Base-by-base conservation (phyloP, 2,797 vertebrate genomes). In the Echeneis naucrates region DNA sequence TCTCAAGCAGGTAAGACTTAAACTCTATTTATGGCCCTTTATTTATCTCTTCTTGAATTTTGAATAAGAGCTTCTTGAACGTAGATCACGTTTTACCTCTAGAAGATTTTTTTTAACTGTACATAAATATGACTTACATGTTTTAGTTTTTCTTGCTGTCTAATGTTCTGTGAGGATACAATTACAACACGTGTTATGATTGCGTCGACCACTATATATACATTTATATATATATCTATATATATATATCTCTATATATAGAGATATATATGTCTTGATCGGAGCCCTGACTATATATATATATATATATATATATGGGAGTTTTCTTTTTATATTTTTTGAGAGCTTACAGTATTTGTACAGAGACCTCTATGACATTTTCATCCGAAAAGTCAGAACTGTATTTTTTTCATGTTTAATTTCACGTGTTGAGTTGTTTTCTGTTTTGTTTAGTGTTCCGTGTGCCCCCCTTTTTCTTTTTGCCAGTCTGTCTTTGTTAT, bases 1-100 rank as follows among this genome's bases (percentile, higher is more conserved):
- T 72, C 2, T 27, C 0, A 2, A 42, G 21, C 21, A 66, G 90
- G 89, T 92, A 84, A 79, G 78, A 72, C 0, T 2, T 40, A 0
- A 23, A 16, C 32, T 63, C 62, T 2, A 27, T 23, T 57, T 58
- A 0, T 16, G 13, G 0, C 12, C 5, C 55, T 42, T 19, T 52
- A 8, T 51, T 26, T 2, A 10, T 54, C n/a, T 14, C 2, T 38
- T 58, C 0, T 23, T 21, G 17, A 13, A 4, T 6, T 55, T 5
- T 23, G 17, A 47, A 14, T 21, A 8, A 27, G 5, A 6, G 21
- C 4, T 16, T 45, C 33, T 3, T 4, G 27, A 27, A 0, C 14
- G 3, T 17, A 42, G 8, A 40, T 50, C 2, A 0, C 7, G 1
- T 26, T 42, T 32, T 0, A 47, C 1, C 27, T 5, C 0, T 9